These are phyloP conservation scores for Cancer borealis DNA, from an alignment of 2,888 invertebrate species.

Conservation along the genomic window DNA sequence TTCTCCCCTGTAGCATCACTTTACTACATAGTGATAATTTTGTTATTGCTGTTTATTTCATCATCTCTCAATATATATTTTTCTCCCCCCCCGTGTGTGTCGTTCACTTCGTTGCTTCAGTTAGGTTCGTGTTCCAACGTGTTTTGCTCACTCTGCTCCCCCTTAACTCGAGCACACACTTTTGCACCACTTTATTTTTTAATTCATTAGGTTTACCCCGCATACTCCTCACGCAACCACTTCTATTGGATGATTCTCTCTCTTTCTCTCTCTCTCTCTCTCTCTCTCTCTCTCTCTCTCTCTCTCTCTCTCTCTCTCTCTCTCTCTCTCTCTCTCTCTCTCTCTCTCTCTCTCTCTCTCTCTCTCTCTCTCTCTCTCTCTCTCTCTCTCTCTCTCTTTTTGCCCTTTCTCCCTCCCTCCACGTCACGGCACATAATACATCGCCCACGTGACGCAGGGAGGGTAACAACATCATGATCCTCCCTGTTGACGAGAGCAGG, in stretches of 20 bases:
- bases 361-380: too few relatives aligned
- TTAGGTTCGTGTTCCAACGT: neutral
- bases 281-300: slow-evolving; percentile 1
- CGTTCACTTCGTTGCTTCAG: neutral
- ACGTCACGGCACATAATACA: neutral
- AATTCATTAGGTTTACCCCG: neutral
- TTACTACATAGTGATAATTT: too few relatives aligned
- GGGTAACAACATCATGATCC: neutral
- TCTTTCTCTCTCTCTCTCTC: neutral
- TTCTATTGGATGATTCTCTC: slow-evolving; percentile 24
- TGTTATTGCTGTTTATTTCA: too few relatives aligned
- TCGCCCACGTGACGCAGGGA: too few relatives aligned
- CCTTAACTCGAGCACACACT: slow-evolving; percentile 2
- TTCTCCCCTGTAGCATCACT: neutral
- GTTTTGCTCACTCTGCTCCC: neutral
- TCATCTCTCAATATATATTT: neutral
- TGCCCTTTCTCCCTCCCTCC: neutral
- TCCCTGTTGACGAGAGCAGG: neutral
- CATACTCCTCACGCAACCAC: slow-evolving; percentile 23
- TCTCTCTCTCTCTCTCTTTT: neutral
- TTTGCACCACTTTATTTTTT: slow-evolving; percentile 8
- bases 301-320: neutral
- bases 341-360: neutral
- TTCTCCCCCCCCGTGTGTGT: too few relatives aligned
- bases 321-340: neutral